phyloP scores from a whole-genome alignment of 2,113 vertebrate species.

The Gobius niger region DNA sequence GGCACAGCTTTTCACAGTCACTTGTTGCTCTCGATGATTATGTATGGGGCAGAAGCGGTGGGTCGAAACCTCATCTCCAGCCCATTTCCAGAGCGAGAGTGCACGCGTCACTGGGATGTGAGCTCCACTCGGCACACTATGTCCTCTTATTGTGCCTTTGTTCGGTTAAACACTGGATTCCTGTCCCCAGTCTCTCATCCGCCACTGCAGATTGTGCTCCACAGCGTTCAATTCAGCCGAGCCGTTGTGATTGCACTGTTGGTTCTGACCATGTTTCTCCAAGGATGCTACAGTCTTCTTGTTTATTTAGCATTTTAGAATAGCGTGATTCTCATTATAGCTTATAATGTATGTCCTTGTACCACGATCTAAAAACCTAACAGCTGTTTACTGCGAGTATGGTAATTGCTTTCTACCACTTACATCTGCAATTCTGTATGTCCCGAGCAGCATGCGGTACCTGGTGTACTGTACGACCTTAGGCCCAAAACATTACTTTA shows the following conservation, averaged over 20 bases:
- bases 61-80: constrained; percentile 49
- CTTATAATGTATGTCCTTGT: no score
- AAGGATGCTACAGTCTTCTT: constrained; percentile 2
- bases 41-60: constrained; percentile 46
- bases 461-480: no score
- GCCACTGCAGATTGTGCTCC: constrained; percentile 11
- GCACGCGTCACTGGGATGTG: constrained; percentile 37
- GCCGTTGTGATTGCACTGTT: background rate
- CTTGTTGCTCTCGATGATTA: constrained; percentile 45
- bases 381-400: no score
- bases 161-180: constrained; percentile 18
- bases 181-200: background rate
- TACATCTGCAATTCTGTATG: no score
- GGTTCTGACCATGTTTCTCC: background rate
- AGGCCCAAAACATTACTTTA: no score
- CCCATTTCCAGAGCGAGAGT: constrained; percentile 45
- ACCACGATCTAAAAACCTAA: no score
- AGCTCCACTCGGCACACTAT: constrained; percentile 14
- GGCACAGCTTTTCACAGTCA: constrained; percentile 12
- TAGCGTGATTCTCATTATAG: no score
- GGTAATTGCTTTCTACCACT: no score
- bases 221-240: background rate
- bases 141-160: constrained; percentile 21
- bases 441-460: no score
- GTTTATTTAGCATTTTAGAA: background rate